These are phyloP conservation scores for Periparus ater DNA, from an alignment of 2,797 vertebrate species.

Conservation along the genomic window DNA sequence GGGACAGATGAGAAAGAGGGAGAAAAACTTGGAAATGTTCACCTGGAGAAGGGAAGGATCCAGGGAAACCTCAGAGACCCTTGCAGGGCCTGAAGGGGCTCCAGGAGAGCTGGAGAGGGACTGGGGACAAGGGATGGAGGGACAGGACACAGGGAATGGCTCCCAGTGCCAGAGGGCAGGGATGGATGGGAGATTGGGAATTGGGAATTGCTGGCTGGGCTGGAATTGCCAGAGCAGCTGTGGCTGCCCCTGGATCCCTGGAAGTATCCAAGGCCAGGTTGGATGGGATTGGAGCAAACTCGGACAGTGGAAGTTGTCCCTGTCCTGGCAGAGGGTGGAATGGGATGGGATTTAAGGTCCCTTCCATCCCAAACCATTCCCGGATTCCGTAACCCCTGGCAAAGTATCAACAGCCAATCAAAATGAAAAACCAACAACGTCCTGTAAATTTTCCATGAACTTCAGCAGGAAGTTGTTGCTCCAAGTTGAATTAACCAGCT, in stretches of 20 bases:
- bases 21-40: background rate
- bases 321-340: rapidly evolving
- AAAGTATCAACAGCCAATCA: background rate
- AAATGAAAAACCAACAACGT: rapidly evolving
- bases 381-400: rapidly evolving
- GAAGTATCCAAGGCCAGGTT: rapidly evolving
- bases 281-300: background rate
- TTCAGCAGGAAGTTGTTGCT: background rate
- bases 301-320: background rate
- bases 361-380: background rate
- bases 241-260: background rate
- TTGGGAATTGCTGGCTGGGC: background rate
- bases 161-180: background rate
- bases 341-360: background rate
- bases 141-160: background rate
- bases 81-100: background rate
- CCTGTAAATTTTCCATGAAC: background rate
- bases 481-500: background rate
- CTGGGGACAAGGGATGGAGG: background rate
- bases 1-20: background rate
- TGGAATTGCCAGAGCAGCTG: background rate
- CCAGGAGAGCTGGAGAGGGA: background rate
- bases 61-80: background rate
- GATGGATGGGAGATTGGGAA: background rate
- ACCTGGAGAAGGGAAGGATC: rapidly evolving